These are phyloP conservation scores for Melinopterus prodromus DNA, from an alignment of 2,888 invertebrate genomes.

Conservation along the genomic window DNA sequence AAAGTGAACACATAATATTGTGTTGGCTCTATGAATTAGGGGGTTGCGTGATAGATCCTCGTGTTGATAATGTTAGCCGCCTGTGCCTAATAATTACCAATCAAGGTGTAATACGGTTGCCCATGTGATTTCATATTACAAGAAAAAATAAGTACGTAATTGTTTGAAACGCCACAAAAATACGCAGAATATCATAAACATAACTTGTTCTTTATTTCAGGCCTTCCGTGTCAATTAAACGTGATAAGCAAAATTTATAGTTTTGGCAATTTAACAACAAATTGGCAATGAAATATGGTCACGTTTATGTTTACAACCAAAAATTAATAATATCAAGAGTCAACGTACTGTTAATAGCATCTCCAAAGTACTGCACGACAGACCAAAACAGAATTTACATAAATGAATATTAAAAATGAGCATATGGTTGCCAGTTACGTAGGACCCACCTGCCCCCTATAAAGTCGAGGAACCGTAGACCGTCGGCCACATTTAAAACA, in stretches of 20 bases:
- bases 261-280: not conserved
- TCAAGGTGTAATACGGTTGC: not conserved
- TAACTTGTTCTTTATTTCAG: too few relatives aligned
- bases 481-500: not conserved
- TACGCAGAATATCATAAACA: too few relatives aligned
- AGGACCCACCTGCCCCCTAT: not conserved
- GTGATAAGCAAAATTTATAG: not conserved
- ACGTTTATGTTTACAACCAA: not conserved
- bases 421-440: not conserved
- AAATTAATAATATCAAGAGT: not conserved
- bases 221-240: too few relatives aligned
- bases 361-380: not conserved
- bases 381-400: not conserved
- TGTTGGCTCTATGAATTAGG: not conserved
- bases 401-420: conserved; percentile 4
- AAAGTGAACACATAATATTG: not conserved
- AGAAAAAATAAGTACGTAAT: too few relatives aligned
- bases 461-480: not conserved
- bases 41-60: not conserved
- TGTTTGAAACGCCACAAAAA: too few relatives aligned
- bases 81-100: not conserved
- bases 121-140: not conserved
- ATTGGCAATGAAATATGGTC: not conserved
- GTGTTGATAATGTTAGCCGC: not conserved
- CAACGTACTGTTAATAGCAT: not conserved